These are phyloP conservation scores for Acleris cristana DNA, from an alignment of 2,888 invertebrate species.

Conservation along the genomic window DNA sequence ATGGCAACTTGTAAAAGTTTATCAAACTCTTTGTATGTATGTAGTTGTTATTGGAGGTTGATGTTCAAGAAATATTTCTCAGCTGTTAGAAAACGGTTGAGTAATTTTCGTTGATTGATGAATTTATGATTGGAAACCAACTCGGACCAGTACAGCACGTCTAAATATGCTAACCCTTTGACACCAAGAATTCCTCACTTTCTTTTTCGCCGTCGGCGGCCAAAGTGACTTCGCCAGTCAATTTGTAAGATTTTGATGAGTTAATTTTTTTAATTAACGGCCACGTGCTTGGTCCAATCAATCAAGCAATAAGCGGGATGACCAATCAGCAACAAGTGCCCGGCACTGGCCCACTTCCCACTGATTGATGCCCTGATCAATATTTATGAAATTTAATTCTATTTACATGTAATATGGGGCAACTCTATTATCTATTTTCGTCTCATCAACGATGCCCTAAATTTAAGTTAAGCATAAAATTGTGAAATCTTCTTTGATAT, in stretches of 20 bases:
- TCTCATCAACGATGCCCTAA: too few relatives aligned
- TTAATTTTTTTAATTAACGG: constrained; percentile 27
- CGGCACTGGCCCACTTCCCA: constrained; percentile 49
- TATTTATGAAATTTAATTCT: constrained; percentile 15
- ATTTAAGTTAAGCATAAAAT: too few relatives aligned
- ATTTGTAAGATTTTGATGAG: constrained; percentile 16
- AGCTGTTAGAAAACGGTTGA: too few relatives aligned
- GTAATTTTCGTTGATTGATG: too few relatives aligned
- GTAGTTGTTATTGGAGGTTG: too few relatives aligned
- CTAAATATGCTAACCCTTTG: too few relatives aligned
- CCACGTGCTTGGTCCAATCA: constrained; percentile 50
- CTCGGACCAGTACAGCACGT: too few relatives aligned
- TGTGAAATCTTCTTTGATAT: too few relatives aligned
- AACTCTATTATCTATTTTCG: background rate
- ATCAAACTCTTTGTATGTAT: too few relatives aligned
- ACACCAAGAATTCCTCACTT: background rate
- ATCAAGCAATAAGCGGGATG: constrained; percentile 55
- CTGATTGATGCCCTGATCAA: constrained; percentile 56
- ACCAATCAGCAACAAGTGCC: constrained; percentile 64
- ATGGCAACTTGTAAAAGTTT: too few relatives aligned
- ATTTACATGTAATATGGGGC: constrained; percentile 20
- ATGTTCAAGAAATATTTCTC: too few relatives aligned
- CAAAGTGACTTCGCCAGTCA: constrained; percentile 17
- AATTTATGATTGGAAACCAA: too few relatives aligned
- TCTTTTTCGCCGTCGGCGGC: background rate